Evolutionary conservation across 2,797 vertebrate species (phyloP).

Genomic region (Cuculus canorus): DNA sequence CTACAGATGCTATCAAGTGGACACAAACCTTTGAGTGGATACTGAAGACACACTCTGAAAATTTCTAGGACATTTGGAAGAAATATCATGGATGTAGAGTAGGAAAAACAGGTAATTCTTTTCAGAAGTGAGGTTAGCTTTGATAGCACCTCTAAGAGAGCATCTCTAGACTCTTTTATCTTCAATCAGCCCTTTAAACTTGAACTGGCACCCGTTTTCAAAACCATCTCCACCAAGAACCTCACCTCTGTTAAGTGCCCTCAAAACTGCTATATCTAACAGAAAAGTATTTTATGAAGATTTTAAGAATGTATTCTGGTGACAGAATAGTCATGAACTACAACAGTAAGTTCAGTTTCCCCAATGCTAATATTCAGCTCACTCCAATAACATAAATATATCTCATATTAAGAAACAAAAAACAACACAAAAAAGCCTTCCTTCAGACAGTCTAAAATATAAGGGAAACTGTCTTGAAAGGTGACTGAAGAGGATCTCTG

Average conservation of each 20-base stretch:
- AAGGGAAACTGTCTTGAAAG: not conserved
- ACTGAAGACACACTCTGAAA: not conserved
- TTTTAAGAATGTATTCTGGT: not conserved
- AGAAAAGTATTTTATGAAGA: not conserved
- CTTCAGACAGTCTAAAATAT: not conserved
- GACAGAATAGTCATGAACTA: not conserved
- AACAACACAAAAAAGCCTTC: not conserved
- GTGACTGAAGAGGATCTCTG: not conserved
- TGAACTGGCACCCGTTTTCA: not conserved
- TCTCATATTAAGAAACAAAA: not conserved
- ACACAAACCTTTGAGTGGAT: not conserved
- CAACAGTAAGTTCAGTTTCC: not conserved
- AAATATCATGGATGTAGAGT: not conserved
- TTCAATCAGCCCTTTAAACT: not conserved
- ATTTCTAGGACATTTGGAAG: not conserved
- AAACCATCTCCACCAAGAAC: not conserved
- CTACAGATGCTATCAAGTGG: not conserved
- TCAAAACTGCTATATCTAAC: not conserved
- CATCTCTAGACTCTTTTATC: not conserved
- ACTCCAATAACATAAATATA: rapidly evolving
- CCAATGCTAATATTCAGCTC: not conserved
- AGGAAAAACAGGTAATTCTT: not conserved
- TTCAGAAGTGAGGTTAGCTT: not conserved
- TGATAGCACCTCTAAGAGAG: not conserved
- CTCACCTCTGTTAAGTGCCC: not conserved